Evolutionary conservation across 2,113 vertebrate genomes (phyloP), one percentile per base, ranked within the genome.

Genomic region (Ahaetulla prasina): DNA sequence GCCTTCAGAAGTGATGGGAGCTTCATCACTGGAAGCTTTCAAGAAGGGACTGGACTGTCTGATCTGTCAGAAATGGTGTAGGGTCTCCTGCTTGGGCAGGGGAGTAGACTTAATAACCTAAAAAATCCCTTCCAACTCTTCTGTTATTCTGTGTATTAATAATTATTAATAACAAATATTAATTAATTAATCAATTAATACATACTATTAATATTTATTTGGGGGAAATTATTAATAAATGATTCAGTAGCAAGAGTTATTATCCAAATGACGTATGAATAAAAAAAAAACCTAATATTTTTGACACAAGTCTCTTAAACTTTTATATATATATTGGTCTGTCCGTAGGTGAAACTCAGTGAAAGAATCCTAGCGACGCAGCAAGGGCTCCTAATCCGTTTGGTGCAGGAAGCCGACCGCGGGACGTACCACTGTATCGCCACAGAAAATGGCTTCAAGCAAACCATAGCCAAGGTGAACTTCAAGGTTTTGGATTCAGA

Each of bases 351-450:
- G 55, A 99, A 99, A 95, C 96, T 99, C 93, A 98, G 97, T 6
- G 99, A 99, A 47, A 98, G 99, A 7, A 97, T 99, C 89, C 95
- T 99, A 88, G 98, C 98, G 52, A 99, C 99, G 0, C 97, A 98
- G 8, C 98, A 99, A 87, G 99, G 99, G 95, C 98, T 99, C 18
- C 97, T 99, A 63, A 98, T 99, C 80, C 99, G 99, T 89, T 98
- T 98, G 0, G 98, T 98, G 84, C 99, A 99, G 95, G 97, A 97
- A 53, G 97, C 98, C 0, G 99, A 99, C 96, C 98, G 98, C 94
- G 99, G 99, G 2, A 97, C 99, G 0, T 99, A 99, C 95, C 98
- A 99, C 96, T 99, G 99, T 97, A 98, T 99, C 2, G 98, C 98
- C 1, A 99, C 98, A 0, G 99, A 99, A 94, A 99, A 99, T 93